Evolutionary conservation across 2,888 invertebrate genomes (phyloP), one percentile per base, ranked within the genome.

Genomic region (Gastrophysa polygoni): DNA sequence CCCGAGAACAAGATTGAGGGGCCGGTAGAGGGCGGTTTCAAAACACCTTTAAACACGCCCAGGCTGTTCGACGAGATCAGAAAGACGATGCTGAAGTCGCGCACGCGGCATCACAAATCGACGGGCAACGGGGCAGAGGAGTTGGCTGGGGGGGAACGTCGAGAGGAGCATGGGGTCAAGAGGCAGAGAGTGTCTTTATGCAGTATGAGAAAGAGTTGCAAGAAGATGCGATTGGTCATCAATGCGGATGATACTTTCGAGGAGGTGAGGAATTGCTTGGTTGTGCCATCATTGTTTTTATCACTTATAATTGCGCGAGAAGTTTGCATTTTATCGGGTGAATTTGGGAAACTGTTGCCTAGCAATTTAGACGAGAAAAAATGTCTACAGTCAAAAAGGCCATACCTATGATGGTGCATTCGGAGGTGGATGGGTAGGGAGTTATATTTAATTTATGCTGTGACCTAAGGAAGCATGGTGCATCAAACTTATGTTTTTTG

Each of bases 31-130:
- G 58, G 60, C 5, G 60, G 54, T 8, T 68, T 73, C 32, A 73
- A 73, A 64, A 73, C 73, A 1, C 73, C 73, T 10, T 32, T 68
- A 17, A 73, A 71, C 18, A 71, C 73, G 5, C 71, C 73, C 1
- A 71, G 69, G 6, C 49, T 73, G 32, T 73, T 73, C 54, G 69
- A 73, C 29, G 63, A 64, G 54, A 68, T 73, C 11, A 64, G 61
- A 18, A 70, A 70, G 29, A 65, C 68, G 8, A 71, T 61, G 2
- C 51, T 73, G 5, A 60, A 60, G 43, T 71, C 73, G 5, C 57
- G 69, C 14, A 69, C 48, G 18, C 29, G 29, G 24, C 16, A 24
- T 18, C 50, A 59, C 16, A 55, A 38, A 18, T 48, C 55, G 1
- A 50, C 55, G 10, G 50, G 28, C 8, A 61, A 49, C 55, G 51